Percentiles rank a stretch among this genome's conserved stretches.
Conservation (phyloP, 2,113 vertebrate species). For the Cervus canadensis region DNA sequence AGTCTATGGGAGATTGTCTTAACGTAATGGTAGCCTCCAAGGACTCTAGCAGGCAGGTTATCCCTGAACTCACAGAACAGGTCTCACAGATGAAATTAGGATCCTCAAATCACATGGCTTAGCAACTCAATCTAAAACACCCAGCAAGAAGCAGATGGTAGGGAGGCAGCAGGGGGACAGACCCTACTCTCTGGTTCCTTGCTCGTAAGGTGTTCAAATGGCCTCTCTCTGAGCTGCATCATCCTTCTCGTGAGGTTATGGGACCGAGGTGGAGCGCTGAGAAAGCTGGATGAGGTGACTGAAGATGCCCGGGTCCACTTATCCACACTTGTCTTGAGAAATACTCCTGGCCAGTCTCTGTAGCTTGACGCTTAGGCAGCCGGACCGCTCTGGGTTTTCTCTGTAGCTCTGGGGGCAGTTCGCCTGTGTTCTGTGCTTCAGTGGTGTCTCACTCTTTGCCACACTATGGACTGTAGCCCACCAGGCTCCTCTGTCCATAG, state of each 20-base stretch:
- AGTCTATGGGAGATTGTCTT: background rate
- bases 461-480: background rate
- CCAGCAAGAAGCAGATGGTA: background rate
- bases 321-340: background rate
- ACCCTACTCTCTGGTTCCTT: background rate
- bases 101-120: background rate
- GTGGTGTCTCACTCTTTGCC: background rate
- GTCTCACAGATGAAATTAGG: background rate
- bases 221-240: background rate
- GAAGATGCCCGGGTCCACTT: background rate
- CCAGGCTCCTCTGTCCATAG: background rate
- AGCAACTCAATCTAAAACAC: background rate
- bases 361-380: background rate
- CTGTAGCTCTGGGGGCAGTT: background rate
- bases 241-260: background rate
- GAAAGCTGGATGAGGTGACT: background rate
- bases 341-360: background rate
- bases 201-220: background rate
- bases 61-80: background rate
- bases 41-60: background rate
- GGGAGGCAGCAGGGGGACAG: background rate
- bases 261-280: background rate
- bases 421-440: background rate
- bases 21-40: fast-evolving
- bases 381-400: background rate